A percentile compares a stretch with the other conserved stretches of the same genome.
Conservation (phyloP, 2,888 invertebrate species). For the Parasteatoda lunata region DNA sequence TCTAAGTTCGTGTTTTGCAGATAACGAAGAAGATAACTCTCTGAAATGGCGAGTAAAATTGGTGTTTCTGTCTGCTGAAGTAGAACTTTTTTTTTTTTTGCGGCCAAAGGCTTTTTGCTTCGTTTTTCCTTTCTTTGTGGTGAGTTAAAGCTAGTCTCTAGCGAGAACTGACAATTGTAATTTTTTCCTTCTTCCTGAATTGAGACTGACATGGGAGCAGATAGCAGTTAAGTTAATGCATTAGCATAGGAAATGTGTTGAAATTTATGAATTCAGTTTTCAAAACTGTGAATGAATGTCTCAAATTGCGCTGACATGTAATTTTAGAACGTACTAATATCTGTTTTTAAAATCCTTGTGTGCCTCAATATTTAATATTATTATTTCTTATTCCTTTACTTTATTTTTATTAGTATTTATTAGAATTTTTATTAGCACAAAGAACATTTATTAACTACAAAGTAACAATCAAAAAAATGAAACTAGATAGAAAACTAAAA, state of each 20-base stretch:
- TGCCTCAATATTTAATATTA: too few relatives aligned
- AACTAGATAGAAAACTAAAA: too few relatives aligned
- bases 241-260: not conserved
- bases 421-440: too few relatives aligned
- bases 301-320: too few relatives aligned
- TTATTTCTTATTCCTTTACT: too few relatives aligned
- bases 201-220: not conserved
- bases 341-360: too few relatives aligned
- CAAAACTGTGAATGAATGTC: too few relatives aligned
- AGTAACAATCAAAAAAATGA: too few relatives aligned
- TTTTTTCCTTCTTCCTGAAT: constrained; percentile 11
- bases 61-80: constrained; percentile 35
- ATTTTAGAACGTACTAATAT: too few relatives aligned
- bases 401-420: too few relatives aligned
- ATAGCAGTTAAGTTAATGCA: not conserved
- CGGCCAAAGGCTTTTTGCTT: not conserved
- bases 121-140: not conserved
- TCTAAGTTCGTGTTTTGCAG: constrained; percentile 10
- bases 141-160: not conserved
- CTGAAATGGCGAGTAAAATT: constrained; percentile 36
- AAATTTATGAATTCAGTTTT: not conserved
- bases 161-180: constrained; percentile 9
- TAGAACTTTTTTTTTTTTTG: constrained; percentile 20
- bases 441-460: too few relatives aligned
- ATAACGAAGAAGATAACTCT: constrained; percentile 41